Evolutionary conservation across 2,797 vertebrate species (phyloP), one percentile per base, ranked within the genome.

Genomic region (Brachymystax lenok): DNA sequence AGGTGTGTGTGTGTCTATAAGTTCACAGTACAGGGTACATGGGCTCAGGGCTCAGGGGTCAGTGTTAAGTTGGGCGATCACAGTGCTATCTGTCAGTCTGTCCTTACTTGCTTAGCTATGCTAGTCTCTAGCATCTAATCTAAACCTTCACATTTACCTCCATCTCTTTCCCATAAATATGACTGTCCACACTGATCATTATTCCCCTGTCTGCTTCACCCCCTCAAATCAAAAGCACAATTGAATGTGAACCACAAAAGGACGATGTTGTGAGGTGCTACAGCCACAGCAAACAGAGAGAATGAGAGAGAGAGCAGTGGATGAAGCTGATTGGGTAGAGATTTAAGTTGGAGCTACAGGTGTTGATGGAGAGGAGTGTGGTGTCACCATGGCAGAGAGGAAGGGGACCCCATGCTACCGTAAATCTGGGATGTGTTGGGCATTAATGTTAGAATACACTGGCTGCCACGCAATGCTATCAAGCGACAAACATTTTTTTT

Each of bases 31-130:
- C 90, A 93, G 92, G 91, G 91, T 93, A 94, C 90, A 93, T 92
- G 91, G 93, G 93, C 40, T 94, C 90, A 90, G 91, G 93, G 93
- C 5, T 94, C 90, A 90, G 91, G 92, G 92, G 93, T 94, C 92
- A 88, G 86, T 88, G 91, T 89, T 80, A 88, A 80, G 86, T 89
- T 80, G 88, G 92, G 91, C 89, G 79, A 88, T 94, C 94, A 94
- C 94, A 95, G 93, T 94, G 94, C 91, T 94, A 83, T 89, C 92
- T 93, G 88, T 92, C 87, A 89, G 88, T 85, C 82, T 80, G 88
- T 85, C 81, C 80, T 79, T 73, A 71, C 73, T 69, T 8, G 59
- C 10, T 63, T 63, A 27, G 59, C 24, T 63, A 61, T n/a, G 21
- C 59, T 24, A 21, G 5, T 61, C 59, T 6, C n/a, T 59, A 19